Evolutionary conservation across 37 sponge, comb jelly and placozoan genomes (phyloP), one percentile per base, ranked within the genome.

Genomic region (Sycon ciliatum): DNA sequence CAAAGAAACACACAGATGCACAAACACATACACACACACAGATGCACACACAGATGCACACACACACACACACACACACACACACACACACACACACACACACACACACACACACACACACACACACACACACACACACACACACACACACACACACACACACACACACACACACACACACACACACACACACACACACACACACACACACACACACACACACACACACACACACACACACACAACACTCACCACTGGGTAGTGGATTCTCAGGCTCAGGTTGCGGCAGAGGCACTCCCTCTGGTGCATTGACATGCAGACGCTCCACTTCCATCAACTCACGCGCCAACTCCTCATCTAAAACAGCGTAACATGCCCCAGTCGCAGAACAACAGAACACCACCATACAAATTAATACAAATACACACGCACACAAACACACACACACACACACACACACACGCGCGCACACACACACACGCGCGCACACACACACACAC

Each of bases 401-500:
- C 34, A 11, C 42, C 20, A 34, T 68, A n/a, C 18, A 3, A 26
- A 70, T 24, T 16, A 39, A 39, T 20, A 26, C 6, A 39, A 52
- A 34, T 34, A 39, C 23, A 46, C 42, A 26, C 11, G 42, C 71
- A 70, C 31, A 28, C 54, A 70, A 33, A 70, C 71, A 70, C 54
- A 70, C 49, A 42, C 49, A 42, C 49, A 42, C 49, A 42, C 49
- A 42, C 49, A 42, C 49, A 42, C 49, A 42, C 49, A 42, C 13
- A 13, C 49, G 13, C 49, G 49, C 49, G 13, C 49, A 42, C 49
- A 42, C 49, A 42, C 49, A 42, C 49, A 42, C 49, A 42, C 49
- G 28, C 65, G 28, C 65, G 28, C 65, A 64, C 65, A 64, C 65
- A 64, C 65, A 64, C 65, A 64, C 65, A 64, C 65, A 70, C 54